Conservation (phyloP, 2,113 vertebrate species). For the Cryptoleucopteryx plumbea region DNA sequence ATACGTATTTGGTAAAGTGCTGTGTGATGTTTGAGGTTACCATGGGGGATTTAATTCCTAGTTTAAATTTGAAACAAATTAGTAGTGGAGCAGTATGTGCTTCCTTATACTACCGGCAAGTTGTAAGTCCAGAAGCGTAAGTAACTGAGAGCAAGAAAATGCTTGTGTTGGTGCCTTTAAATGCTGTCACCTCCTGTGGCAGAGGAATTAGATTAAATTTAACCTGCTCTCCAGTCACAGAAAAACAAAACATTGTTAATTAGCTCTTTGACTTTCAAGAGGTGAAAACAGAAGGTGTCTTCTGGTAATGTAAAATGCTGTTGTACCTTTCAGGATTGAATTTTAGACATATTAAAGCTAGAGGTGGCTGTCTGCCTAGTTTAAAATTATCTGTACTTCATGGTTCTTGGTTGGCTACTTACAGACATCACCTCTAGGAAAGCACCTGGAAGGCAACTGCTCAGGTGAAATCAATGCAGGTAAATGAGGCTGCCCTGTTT, state of each 20-base stretch:
- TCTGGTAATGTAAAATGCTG: background rate
- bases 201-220: background rate
- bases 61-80: background rate
- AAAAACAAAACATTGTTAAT: background rate
- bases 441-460: background rate
- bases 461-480: background rate
- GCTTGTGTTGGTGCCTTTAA: background rate
- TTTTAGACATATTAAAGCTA: background rate
- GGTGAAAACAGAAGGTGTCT: background rate
- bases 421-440: background rate
- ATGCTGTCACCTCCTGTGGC: background rate
- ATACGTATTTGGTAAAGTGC: background rate
- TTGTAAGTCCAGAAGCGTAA: background rate
- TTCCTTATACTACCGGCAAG: background rate
- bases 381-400: background rate
- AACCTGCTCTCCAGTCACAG: background rate
- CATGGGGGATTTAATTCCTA: background rate
- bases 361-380: background rate
- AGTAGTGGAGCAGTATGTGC: background rate
- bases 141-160: background rate
- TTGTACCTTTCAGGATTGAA: background rate
- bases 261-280: background rate
- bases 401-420: background rate
- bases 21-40: background rate
- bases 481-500: background rate